A percentile compares a stretch with the other conserved stretches of the same genome.
Conservation (phyloP, 2,797 vertebrate species). For the Sarcophilus harrisii region DNA sequence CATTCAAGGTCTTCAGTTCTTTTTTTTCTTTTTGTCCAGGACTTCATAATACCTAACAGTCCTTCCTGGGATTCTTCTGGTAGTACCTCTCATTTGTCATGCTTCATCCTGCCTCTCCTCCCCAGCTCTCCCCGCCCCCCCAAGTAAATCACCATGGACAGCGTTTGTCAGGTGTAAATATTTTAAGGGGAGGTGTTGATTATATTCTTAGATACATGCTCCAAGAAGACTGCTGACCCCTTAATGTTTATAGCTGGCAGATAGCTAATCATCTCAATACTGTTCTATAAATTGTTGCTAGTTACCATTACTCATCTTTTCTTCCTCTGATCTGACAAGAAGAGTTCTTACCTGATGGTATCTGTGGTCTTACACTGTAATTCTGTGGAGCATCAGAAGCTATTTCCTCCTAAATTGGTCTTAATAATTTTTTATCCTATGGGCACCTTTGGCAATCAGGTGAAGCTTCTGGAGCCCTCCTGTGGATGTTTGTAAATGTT, state of each 20-base stretch:
- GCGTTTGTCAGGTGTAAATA: background rate
- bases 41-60: background rate
- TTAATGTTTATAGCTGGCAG: background rate
- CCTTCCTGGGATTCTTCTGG: background rate
- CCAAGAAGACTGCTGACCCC: background rate
- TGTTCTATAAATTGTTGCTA: background rate
- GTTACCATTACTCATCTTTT: background rate
- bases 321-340: background rate
- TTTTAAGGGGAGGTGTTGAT: background rate
- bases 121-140: background rate
- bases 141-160: background rate
- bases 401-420: background rate
- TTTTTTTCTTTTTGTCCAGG: background rate
- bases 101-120: too few species aligned
- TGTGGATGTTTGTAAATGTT: background rate
- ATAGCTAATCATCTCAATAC: background rate
- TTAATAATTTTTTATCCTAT: background rate
- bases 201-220: background rate
- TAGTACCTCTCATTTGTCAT: background rate
- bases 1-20: background rate
- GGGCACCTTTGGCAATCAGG: background rate
- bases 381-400: background rate
- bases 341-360: background rate
- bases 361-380: background rate
- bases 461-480: background rate